Evolutionary conservation across 30 jellyfish, hydroid and myxozoan genomes (phyloP).

Genomic region (Morbakka virulenta): DNA sequence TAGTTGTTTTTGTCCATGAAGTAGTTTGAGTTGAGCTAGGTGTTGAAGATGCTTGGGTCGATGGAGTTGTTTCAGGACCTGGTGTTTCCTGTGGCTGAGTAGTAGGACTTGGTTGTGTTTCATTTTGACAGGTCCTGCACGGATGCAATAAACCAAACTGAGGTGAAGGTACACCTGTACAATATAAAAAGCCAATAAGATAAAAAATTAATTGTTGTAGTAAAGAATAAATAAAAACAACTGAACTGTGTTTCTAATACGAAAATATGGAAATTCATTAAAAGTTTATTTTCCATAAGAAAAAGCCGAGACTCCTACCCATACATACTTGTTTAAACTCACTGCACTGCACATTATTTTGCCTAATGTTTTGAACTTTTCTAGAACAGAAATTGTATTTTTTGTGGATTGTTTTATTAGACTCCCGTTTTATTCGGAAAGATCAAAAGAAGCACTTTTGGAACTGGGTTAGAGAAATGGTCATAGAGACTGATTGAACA

Average conservation of each 20-base stretch:
- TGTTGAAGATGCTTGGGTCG: not conserved
- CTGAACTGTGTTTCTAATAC: not conserved
- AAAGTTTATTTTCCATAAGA: too few species aligned
- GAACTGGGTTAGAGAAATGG: too few species aligned
- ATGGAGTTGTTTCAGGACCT: not conserved
- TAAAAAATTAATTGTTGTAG: not conserved
- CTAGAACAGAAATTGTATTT: too few species aligned
- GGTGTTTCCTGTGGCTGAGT: slow-evolving; percentile 27
- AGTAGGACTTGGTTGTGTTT: slow-evolving; percentile 45
- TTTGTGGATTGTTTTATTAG: too few species aligned
- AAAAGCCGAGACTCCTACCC: too few species aligned
- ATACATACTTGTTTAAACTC: too few species aligned
- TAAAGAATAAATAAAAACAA: not conserved
- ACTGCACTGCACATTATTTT: too few species aligned
- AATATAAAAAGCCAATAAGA: not conserved
- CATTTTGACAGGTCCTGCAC: slow-evolving; percentile 29
- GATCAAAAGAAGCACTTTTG: too few species aligned
- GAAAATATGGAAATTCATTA: too few species aligned
- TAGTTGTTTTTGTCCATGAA: not conserved
- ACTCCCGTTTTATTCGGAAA: too few species aligned
- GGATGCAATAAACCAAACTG: slow-evolving; percentile 89
- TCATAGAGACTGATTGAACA: too few species aligned
- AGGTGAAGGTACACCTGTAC: slow-evolving; percentile 93
- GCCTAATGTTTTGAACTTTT: too few species aligned
- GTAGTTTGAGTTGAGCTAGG: not conserved